Evolutionary conservation across 2,888 invertebrate species (phyloP).

Genomic region (Halocaridina rubra): DNA sequence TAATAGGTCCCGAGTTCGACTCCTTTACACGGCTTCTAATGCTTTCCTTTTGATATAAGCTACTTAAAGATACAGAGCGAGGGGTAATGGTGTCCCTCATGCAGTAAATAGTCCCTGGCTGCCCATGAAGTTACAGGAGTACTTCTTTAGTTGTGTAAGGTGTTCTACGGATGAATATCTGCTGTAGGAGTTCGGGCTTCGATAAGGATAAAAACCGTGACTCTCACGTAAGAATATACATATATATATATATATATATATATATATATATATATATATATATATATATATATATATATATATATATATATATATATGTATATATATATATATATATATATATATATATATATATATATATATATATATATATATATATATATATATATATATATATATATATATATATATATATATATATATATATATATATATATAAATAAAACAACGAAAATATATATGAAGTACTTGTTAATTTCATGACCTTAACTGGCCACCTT

Average conservation of each 20-base stretch:
- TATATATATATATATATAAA: constrained; percentile 15
- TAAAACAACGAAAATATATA: background rate
- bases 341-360: constrained; percentile 23
- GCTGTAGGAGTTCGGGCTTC: background rate
- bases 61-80: too few species aligned
- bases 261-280: constrained; percentile 21
- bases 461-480: too few species aligned
- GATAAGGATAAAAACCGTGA: background rate
- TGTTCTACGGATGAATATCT: background rate
- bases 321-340: constrained; percentile 23
- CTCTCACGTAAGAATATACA: background rate
- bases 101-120: too few species aligned
- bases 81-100: too few species aligned
- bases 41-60: too few species aligned
- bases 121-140: too few species aligned
- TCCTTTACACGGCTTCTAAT: too few species aligned
- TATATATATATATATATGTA: background rate
- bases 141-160: too few species aligned
- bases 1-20: too few species aligned
- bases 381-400: background rate
- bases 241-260: constrained; percentile 3
- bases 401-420: constrained; percentile 18
- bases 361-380: constrained; percentile 16
- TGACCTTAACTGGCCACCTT: too few species aligned
- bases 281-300: constrained; percentile 16